A percentile compares a stretch with the other conserved stretches of the same genome.
phyloP scores from a whole-genome alignment of 1,140 invertebrate species.

The Camponotus floridanus region DNA sequence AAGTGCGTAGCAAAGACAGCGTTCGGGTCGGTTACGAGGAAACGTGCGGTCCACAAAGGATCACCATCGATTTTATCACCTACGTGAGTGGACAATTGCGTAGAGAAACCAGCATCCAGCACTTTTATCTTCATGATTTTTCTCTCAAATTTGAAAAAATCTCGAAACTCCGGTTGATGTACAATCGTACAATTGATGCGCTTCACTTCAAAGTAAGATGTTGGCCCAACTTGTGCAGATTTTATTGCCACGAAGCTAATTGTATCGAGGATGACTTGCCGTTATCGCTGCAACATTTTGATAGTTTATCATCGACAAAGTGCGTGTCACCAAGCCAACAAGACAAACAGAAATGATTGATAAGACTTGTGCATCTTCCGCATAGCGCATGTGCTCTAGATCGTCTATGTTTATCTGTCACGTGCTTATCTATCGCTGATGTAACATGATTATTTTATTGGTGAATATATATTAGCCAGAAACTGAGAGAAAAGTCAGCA shows the following conservation, averaged over 20 bases:
- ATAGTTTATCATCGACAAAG: slow-evolving; percentile 11
- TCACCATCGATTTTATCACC: slow-evolving; percentile 91
- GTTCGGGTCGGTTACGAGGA: slow-evolving; percentile 90
- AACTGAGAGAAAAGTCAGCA: not conserved
- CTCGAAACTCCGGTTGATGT: not conserved
- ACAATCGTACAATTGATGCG: not conserved
- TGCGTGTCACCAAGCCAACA: not conserved
- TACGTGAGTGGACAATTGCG: slow-evolving; percentile 92
- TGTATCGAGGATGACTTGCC: not conserved
- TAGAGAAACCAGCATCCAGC: slow-evolving; percentile 94
- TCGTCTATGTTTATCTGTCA: not conserved
- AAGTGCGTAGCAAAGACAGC: slow-evolving; percentile 92
- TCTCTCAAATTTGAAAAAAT: not conserved
- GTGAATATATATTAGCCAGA: not conserved
- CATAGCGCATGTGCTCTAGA: slow-evolving; percentile 8
- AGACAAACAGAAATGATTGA: not conserved
- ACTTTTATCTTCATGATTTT: slow-evolving; percentile 85
- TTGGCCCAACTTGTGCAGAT: not conserved
- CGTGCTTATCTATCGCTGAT: slow-evolving; percentile 14
- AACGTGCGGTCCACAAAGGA: slow-evolving; percentile 94
- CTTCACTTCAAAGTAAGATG: not conserved
- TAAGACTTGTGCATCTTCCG: not conserved
- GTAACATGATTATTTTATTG: not conserved
- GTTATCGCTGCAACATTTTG: slow-evolving; percentile 11
- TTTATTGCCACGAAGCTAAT: not conserved